Base-by-base conservation (phyloP, 2,888 invertebrate genomes). In the Callosobruchus maculatus region DNA sequence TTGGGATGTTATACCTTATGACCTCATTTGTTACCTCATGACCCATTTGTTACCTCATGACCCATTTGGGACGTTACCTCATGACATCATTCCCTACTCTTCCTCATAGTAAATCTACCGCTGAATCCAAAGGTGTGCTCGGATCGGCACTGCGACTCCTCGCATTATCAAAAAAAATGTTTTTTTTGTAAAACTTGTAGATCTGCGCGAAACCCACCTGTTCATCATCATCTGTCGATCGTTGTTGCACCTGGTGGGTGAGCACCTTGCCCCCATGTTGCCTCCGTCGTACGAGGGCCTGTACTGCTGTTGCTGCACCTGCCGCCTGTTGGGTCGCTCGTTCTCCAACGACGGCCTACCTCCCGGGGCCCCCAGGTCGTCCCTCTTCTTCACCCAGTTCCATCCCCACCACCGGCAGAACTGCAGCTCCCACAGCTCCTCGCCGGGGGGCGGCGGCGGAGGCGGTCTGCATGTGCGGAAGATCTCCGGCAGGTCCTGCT, bases 361-460 rank as follows among this genome's bases (percentile, higher is more conserved):
- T 49, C 49, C 7, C 18, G 18, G 13, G 9, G 18, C 49, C 1
- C 49, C 49, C 49, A 49, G 49, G 4, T 49, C 49, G 13, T 77
- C 68, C 67, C 73, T 71, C 72, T 78, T 80, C 66, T 75, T 73
- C 22, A 81, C 81, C 82, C 82, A 82, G 71, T 81, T 82, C 82
- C 82, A 82, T 0, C 82, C 82, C 82, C 82, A 82, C 81, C 81
- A 81, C 67, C 79, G 78, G 70, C 82, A 82, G 74, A 80, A 82
- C 26, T 82, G 82, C 69, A 82, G 73, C 20, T 81, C 81, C 82
- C 82, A 82, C 20, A 75, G 70, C 22, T 80, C 78, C 4, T 76
- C 77, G 4, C 77, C 71, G 13, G 79, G 80, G n/a, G 80, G 77
- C 0, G 82, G 81, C 7, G 81, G 80, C 0, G 79, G 79, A 4